A percentile compares a stretch with the other conserved stretches of the same genome.
phyloP scores from a whole-genome alignment of 2,797 vertebrate species.

The Mormyrus proboscirostris region DNA sequence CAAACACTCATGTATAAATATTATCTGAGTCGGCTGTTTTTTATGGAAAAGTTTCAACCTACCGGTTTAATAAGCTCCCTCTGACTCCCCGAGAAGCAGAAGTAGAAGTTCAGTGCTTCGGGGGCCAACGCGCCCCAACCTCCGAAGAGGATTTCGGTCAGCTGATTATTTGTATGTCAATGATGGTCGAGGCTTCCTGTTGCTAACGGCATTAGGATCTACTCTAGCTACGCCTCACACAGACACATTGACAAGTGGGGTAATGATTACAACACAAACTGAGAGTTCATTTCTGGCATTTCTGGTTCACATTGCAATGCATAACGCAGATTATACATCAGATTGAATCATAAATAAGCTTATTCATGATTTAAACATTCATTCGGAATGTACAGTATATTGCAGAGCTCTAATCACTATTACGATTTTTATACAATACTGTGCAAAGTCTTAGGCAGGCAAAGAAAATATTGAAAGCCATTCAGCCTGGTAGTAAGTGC shows the following conservation, averaged over 20 bases:
- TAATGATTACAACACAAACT: neutral
- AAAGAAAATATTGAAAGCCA: neutral
- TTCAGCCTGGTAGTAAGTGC: neutral
- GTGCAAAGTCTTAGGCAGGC: neutral
- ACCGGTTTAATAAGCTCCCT: neutral
- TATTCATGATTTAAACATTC: neutral
- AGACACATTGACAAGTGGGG: neutral
- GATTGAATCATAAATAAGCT: neutral
- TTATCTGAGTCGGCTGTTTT: neutral
- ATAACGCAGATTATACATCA: neutral
- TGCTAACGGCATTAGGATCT: neutral
- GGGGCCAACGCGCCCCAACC: neutral
- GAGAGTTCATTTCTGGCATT: neutral
- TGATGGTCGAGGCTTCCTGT: neutral
- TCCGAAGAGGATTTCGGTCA: neutral
- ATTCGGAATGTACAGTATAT: neutral
- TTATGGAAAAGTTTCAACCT: neutral
- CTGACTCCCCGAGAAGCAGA: neutral
- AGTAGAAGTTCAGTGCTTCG: neutral
- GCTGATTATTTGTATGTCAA: neutral
- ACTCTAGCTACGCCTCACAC: neutral
- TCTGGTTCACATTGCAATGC: neutral
- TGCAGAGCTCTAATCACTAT: neutral
- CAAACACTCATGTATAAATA: neutral
- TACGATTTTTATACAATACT: neutral